Percentiles rank a stretch among this genome's conserved stretches.
Evolutionary conservation across 2,113 vertebrate species (phyloP).

Genomic region (Cyanoramphus novaezelandiae): DNA sequence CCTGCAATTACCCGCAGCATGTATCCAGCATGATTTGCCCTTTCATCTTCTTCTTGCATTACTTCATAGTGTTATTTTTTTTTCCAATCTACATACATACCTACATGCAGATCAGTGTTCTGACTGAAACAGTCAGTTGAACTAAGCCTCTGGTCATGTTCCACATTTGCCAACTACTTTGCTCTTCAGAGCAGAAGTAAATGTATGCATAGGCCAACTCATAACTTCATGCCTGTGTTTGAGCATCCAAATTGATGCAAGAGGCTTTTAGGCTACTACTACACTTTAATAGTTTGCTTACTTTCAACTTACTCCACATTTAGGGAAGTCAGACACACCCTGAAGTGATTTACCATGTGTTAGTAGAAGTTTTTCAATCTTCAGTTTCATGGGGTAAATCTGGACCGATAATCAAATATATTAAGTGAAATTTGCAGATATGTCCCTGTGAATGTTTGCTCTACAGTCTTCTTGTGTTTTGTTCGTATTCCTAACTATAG

Average conservation of each 20-base stretch:
- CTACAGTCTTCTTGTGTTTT: background rate
- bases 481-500: background rate
- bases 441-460: background rate
- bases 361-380: background rate
- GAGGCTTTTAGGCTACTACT: background rate
- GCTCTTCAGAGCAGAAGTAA: background rate
- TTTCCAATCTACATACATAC: background rate
- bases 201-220: background rate
- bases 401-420: background rate
- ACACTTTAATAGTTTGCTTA: background rate
- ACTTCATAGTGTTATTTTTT: background rate
- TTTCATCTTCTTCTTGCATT: background rate
- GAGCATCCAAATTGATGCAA: background rate
- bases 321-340: background rate
- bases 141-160: background rate
- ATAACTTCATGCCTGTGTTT: background rate
- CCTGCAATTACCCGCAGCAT: rapidly evolving
- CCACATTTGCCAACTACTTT: background rate
- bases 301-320: background rate
- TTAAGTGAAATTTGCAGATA: background rate
- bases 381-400: background rate
- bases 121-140: background rate
- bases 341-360: background rate
- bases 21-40: background rate
- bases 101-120: background rate